phyloP scores from a whole-genome alignment of 2,888 invertebrate genomes.

The Poecilus cupreus region DNA sequence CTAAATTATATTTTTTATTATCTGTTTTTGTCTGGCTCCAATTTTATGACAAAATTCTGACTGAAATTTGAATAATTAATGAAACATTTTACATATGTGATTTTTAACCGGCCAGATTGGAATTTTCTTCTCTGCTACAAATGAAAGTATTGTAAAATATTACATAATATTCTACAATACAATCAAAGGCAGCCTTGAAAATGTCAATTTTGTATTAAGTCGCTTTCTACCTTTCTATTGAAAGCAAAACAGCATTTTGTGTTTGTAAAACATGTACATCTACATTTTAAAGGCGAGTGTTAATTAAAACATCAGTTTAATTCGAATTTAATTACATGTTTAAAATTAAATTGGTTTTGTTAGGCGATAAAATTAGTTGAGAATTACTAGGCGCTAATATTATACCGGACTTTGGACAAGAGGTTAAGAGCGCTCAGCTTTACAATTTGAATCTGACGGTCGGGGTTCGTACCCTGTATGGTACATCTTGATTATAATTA shows the following conservation, averaged over 20 bases:
- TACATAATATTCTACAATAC: slow-evolving; percentile 21
- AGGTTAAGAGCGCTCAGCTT: too few relatives aligned
- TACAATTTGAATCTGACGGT: too few relatives aligned
- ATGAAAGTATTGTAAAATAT: slow-evolving; percentile 27
- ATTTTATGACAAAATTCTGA: background rate
- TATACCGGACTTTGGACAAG: too few relatives aligned
- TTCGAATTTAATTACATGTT: too few relatives aligned
- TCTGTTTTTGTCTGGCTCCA: background rate
- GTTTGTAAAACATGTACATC: too few relatives aligned
- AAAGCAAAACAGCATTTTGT: slow-evolving; percentile 12
- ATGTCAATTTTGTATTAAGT: slow-evolving; percentile 28
- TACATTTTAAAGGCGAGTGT: too few relatives aligned
- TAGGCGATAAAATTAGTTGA: too few relatives aligned
- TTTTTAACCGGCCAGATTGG: background rate
- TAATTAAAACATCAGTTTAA: too few relatives aligned
- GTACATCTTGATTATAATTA: too few relatives aligned
- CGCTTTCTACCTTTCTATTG: slow-evolving; percentile 24
- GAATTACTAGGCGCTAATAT: too few relatives aligned
- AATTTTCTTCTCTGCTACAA: slow-evolving; percentile 17
- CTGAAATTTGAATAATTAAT: background rate
- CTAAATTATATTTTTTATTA: background rate
- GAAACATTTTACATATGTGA: background rate
- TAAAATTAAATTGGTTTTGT: too few relatives aligned
- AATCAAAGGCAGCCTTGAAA: slow-evolving; percentile 21
- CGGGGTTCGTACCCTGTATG: too few relatives aligned